Evolutionary conservation across 1,140 invertebrate genomes (phyloP).

Genomic region (Spodoptera frugiperda): DNA sequence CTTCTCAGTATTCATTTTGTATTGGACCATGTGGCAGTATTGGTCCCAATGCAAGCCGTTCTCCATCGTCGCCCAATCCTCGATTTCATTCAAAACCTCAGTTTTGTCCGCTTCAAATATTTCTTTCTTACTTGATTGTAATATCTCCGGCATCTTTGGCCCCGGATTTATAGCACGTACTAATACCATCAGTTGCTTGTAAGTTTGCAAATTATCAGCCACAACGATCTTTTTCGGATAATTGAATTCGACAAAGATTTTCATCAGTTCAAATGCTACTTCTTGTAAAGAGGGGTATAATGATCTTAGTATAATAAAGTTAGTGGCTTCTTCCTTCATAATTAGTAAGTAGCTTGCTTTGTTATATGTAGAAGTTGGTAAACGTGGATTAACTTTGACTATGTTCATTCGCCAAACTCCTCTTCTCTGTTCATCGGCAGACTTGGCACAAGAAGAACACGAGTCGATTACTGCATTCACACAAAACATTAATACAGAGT

Average conservation of each 20-base stretch:
- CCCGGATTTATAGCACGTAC: neutral
- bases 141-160: neutral
- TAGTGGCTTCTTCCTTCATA: neutral
- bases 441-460: neutral
- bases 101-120: neutral
- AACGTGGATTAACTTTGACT: neutral
- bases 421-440: neutral
- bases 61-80: neutral
- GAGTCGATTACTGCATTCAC: neutral
- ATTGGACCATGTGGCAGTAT: neutral
- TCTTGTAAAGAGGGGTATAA: neutral
- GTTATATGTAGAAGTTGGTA: too few species aligned
- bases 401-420: conserved; percentile 4
- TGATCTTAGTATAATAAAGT: neutral
- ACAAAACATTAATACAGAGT: neutral
- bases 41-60: neutral
- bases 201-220: neutral
- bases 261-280: neutral
- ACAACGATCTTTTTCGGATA: neutral
- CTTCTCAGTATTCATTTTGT: conserved; percentile 3
- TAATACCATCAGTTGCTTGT: neutral
- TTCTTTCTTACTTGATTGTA: too few species aligned
- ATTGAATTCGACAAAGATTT: conserved; percentile 4
- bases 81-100: neutral
- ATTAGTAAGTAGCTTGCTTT: neutral